Base-by-base conservation (phyloP, 2,888 invertebrate genomes). In the Amphipoea oculea region DNA sequence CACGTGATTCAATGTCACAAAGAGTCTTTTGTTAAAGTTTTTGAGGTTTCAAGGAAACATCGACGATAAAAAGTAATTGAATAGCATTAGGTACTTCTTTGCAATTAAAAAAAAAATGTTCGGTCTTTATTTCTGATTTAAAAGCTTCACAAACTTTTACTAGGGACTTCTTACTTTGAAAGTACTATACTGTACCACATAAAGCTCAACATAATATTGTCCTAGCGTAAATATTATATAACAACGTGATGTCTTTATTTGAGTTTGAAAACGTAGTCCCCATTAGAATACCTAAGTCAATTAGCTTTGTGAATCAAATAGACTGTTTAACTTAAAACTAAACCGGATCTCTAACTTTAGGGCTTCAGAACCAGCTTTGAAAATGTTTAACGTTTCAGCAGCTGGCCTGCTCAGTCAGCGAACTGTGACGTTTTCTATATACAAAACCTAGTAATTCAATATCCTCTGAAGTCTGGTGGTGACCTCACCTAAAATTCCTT, bases 21-120 rank as follows among this genome's bases (percentile, higher is more conserved):
- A 83, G 80, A 85, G 73, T 79, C 89, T 90, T 90, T 92, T 91
- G 89, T 91, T 86, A 67, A 67, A 79, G 79, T 83, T 81, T 88
- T 89, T 87, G 86, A 87, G 77, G 79, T 81, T 84, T 89, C 90
- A 89, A 89, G 87, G 89, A 86, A 89, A 90, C 76, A 9, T 73
- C 20, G 75, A 40, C 66, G 60, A 51, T 74, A 76, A 80, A 84
- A 86, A 81, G 76, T 69, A 73, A 54, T 84, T 73, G 82, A 81
- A 80, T 83, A 45, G 78, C 73, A 71, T 67, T 63, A 60, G n/a
- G 57, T 60, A 77, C 11, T 69, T 81, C 68, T 85, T 67, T 71
- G 83, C 51, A 82, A 74, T 76, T 82, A 29, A 62, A 45, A 76
- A 63, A 81, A 81, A 73, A 79, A 68, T 48, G n/a, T 23, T 54